phyloP scores from a whole-genome alignment of 1,140 invertebrate species.

The Panagrolaimus sp. region DNA sequence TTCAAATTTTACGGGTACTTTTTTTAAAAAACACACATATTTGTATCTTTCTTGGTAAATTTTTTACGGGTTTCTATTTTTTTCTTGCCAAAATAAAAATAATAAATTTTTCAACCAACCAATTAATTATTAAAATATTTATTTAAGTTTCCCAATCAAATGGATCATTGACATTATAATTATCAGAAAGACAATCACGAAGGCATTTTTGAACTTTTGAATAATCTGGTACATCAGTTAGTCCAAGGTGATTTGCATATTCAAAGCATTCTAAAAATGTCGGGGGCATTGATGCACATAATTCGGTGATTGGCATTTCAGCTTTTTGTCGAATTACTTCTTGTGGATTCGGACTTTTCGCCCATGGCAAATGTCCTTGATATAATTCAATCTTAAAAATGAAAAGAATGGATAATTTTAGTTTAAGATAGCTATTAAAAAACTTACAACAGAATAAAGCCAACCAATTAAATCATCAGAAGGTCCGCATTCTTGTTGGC shows the following conservation, averaged over 20 bases:
- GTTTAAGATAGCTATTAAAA: not conserved
- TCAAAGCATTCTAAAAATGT: not conserved
- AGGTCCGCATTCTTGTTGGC: not conserved
- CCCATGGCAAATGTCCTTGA: not conserved
- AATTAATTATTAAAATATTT: too few relatives aligned
- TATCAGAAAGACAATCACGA: not conserved
- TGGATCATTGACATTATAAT: not conserved
- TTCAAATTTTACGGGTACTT: too few relatives aligned
- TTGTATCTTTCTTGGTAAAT: too few relatives aligned
- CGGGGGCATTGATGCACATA: not conserved
- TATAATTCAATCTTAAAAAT: conserved; percentile 2
- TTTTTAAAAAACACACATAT: too few relatives aligned
- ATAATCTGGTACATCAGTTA: not conserved
- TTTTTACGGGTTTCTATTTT: too few relatives aligned
- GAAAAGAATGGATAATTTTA: not conserved
- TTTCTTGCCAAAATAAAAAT: too few relatives aligned
- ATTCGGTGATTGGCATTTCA: not conserved
- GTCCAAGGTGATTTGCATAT: not conserved
- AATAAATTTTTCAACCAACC: too few relatives aligned
- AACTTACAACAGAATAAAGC: conserved; percentile 11
- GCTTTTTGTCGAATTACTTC: not conserved
- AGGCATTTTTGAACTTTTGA: not conserved
- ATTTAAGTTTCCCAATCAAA: conserved; percentile 17
- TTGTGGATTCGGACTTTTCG: not conserved
- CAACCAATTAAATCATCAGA: conserved; percentile 9